Evolutionary conservation across 2,113 vertebrate genomes (phyloP), one percentile per base, ranked within the genome.

Genomic region (Silurus asotus): DNA sequence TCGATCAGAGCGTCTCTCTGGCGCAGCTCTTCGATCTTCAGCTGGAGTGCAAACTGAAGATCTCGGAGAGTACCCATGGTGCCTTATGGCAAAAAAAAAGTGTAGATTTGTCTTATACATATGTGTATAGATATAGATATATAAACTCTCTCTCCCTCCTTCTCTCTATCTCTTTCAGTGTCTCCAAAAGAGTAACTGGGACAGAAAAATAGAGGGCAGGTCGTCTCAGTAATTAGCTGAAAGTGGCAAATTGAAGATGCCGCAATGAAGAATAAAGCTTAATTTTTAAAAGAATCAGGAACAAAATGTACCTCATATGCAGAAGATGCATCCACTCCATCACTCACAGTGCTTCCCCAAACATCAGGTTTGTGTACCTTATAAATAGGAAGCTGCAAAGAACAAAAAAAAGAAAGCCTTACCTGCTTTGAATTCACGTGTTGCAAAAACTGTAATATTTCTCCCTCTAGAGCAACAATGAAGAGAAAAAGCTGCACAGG

Each of bases 21-120:
- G 20, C 94, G 93, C 64, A 95, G 93, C 93, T 95, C 95, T 88
- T 95, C 94, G 7, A 95, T 94, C 90, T 95, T 95, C 25, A 94
- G 89, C 75, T 95, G 95, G 67, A 95, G 90, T 23, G 95, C 95
- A 86, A 94, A 95, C 84, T 95, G 95, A 51, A 95, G 94, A 87
- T 95, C 94, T 69, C 95, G 88, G 72, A 95, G 93, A 45, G 95
- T 95, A 3, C 94, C 95, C 95, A 95, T 95, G 10, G 86, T 87
- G 91, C 91, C 82, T 74, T 23, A 3, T 64, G 1, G n/a, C 17
- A 7, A 69, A 10, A 13, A 53, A 61, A 13, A 55, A 37, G 62
- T 37, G 37, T 37, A 37, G 2, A 37, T 37, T 2, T 37, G 37
- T 37, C 37, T 37, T 37, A 37, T 37, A 37, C 37, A 37, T 37